Base-by-base conservation (phyloP, 2,888 invertebrate species). In the Nomada ferruginata region DNA sequence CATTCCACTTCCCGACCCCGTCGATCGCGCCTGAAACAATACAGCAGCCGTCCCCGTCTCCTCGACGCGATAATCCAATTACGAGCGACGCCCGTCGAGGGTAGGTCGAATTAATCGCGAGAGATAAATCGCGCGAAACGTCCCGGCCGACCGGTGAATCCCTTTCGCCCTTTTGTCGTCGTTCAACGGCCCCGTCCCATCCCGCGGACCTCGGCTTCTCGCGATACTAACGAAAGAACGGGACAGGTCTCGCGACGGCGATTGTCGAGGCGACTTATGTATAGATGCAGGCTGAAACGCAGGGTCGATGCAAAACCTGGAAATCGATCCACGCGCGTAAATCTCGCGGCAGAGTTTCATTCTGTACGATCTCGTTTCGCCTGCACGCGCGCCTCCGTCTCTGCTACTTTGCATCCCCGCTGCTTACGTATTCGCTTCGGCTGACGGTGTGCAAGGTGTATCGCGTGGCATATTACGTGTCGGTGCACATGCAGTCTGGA, bases 101-200 rank as follows among this genome's bases (percentile, higher is more conserved):
- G 73, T 42, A 66, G 71, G 68, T 65, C 57, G 72, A 80, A 76
- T 82, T 82, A 79, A 80, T 76, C 71, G 76, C 75, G 72, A 26
- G 26, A 82, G 72, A 82, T 80, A 80, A 80, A 82, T 82, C 82
- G 73, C 76, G 80, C 79, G 65, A 75, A 79, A 75, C 75, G 71
- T 76, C 50, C 60, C 47, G 26, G 18, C 55, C 69, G 55, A 23
- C 66, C 47, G 71, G 55, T 57, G 79, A 72, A 66, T 69, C 73
- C 72, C 55, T 63, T 57, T 61, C 52, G 57, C 47, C 76, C 66
- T 81, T 81, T 76, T 66, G 76, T 71, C 65, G 50, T 50, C 26
- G 69, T 26, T 74, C 61, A 81, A 74, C 78, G 70, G 69, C 60
- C 52, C 57, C 50, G 59, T 50, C 11, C 52, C 60, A 50, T 20